Base-by-base conservation (phyloP, 2,888 invertebrate genomes). In the Homarus gammarus region DNA sequence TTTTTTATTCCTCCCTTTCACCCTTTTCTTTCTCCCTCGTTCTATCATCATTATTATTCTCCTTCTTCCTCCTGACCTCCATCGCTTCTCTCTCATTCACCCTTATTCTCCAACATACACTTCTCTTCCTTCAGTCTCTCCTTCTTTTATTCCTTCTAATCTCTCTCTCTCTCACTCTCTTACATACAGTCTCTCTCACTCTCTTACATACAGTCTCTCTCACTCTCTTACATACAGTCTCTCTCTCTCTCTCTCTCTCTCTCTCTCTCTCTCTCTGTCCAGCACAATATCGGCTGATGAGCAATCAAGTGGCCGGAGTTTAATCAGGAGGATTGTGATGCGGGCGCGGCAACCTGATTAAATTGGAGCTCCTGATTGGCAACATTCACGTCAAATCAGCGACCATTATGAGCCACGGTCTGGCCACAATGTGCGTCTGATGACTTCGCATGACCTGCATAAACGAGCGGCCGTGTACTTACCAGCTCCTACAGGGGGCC, bases 351-450 rank as follows among this genome's bases (percentile, higher is more conserved):
- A 89, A 85, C 89, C 81, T 85, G 85, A 85, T 89, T 85, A 89
- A 89, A 85, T 89, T 85, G 89, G 81, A 81, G 89, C 81, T 33
- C 44, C 89, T 89, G 89, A 89, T 89, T 89, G 89, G 89, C 89
- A 84, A 89, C 90, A 90, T 90, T 90, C 90, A 90, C 90, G 89
- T 90, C 85, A 90, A 90, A 90, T 90, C 90, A 90, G 86, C 51
- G 82, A 75, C 90, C 85, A 90, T 90, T 90, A 90, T 90, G 90
- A 90, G 85, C 36, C 73, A 49, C 70, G 75, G 85, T 79, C 85
- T 68, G 75, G 82, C 90, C 90, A 90, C 90, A 90, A 90, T 90
- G 90, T 72, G 68, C 44, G 78, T 51, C 90, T 90, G 90, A 90
- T 90, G 90, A 90, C 90, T 79, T 44, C 72, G 86, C 90, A 85